A percentile compares a stretch with the other conserved stretches of the same genome.
Conservation (phyloP, 2,888 invertebrate genomes). For the Rotaria magnacalcarata region DNA sequence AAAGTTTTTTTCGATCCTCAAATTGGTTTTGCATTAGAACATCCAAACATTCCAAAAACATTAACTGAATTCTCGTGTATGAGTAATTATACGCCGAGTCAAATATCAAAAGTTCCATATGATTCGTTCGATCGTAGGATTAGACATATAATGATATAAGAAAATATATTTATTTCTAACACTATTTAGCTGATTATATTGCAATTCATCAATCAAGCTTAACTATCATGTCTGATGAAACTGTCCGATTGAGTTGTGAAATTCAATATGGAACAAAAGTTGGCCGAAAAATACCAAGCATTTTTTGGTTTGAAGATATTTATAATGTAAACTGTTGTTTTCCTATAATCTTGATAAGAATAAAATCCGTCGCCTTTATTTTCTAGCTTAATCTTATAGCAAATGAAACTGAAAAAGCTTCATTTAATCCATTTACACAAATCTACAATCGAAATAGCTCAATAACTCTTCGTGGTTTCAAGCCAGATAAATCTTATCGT, state of each 20-base stretch:
- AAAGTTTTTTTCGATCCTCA: slow-evolving; percentile 15
- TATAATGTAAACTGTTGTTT: not conserved
- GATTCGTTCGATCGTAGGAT: not conserved
- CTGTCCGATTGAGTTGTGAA: not conserved
- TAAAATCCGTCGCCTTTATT: no score
- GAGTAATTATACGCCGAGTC: slow-evolving; percentile 6
- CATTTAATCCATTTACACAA: not conserved
- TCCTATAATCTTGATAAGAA: no score
- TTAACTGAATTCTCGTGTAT: not conserved
- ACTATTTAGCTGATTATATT: slow-evolving; percentile 10
- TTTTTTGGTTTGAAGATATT: slow-evolving; percentile 29
- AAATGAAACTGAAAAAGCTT: not conserved
- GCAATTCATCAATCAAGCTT: slow-evolving; percentile 16
- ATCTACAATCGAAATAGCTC: not conserved
- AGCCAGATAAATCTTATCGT: not conserved
- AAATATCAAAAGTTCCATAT: not conserved
- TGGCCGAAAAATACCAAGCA: not conserved
- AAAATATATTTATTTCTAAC: not conserved
- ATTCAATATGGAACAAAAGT: slow-evolving; percentile 23
- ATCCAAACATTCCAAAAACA: not conserved
- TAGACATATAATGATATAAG: not conserved
- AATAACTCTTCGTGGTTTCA: not conserved
- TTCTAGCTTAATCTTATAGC: not conserved
- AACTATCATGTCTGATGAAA: not conserved
- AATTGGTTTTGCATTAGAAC: slow-evolving; percentile 31